Evolutionary conservation across 2,113 vertebrate species (phyloP).

Genomic region (Hipposideros armiger): DNA sequence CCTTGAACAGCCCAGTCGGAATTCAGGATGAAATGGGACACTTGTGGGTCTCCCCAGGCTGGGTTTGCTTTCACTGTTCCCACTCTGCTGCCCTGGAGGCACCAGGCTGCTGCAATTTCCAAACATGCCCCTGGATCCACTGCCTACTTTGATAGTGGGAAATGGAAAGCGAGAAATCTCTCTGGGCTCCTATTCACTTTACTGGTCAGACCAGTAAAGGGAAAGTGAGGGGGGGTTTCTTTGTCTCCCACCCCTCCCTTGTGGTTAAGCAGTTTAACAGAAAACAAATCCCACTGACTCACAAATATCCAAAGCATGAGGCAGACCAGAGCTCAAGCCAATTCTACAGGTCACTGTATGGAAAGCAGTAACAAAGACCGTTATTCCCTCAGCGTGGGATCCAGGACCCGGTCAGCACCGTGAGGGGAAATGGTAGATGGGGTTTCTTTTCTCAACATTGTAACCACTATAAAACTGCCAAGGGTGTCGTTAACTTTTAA

Average conservation of each 20-base stretch:
- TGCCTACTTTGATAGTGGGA: constrained; percentile 36
- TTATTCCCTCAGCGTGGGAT: not conserved
- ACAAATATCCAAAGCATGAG: constrained; percentile 22
- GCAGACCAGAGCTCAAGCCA: not conserved
- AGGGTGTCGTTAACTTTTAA: not conserved
- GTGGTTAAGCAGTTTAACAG: not conserved
- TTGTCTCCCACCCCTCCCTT: not conserved
- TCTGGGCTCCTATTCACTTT: constrained; percentile 58
- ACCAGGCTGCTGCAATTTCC: constrained; percentile 41
- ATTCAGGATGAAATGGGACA: constrained; percentile 64
- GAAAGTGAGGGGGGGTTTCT: not conserved
- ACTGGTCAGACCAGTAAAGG: constrained; percentile 28
- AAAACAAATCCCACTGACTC: constrained; percentile 60
- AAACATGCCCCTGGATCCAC: constrained; percentile 40
- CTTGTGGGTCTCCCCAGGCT: not conserved
- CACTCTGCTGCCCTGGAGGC: constrained; percentile 30
- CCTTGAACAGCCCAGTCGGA: constrained; percentile 3
- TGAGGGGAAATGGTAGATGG: not conserved
- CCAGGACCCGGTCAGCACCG: too few species aligned
- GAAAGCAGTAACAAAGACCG: not conserved
- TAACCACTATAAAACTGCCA: not conserved
- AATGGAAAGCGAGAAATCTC: constrained; percentile 73
- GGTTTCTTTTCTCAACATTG: not conserved
- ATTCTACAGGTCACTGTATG: not conserved
- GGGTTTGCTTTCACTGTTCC: constrained; percentile 47